Conservation (phyloP, 92 coral and sea anemone species). For the Actinernus sp. region DNA sequence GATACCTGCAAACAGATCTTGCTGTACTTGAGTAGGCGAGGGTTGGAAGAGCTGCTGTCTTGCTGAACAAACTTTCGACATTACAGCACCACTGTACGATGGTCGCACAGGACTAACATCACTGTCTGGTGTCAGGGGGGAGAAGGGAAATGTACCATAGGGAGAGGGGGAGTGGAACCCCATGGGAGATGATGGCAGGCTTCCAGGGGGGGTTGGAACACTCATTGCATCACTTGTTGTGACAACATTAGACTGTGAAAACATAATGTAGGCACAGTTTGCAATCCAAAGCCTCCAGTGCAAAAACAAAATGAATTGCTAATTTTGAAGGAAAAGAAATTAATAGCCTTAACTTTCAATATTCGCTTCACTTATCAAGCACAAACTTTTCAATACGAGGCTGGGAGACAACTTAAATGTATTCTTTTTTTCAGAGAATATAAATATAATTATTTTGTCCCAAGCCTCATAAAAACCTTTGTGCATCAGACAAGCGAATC, state of each 20-base stretch:
- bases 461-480: too few species aligned
- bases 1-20: constrained; percentile 29
- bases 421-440: too few species aligned
- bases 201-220: constrained; percentile 92
- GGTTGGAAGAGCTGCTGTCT: constrained; percentile 38
- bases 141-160: constrained; percentile 77
- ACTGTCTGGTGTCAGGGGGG: constrained; percentile 84
- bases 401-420: too few species aligned
- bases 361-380: too few species aligned
- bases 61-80: constrained; percentile 7
- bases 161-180: constrained; percentile 74
- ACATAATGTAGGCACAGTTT: neutral
- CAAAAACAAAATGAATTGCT: too few species aligned
- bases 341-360: too few species aligned
- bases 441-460: too few species aligned
- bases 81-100: constrained; percentile 74
- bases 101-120: constrained; percentile 76
- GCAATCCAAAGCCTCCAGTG: too few species aligned
- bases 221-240: neutral
- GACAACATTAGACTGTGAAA: neutral
- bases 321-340: too few species aligned
- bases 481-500: too few species aligned
- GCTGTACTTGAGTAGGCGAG: constrained; percentile 20
- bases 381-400: too few species aligned
- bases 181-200: constrained; percentile 89